phyloP scores from a whole-genome alignment of 2,797 vertebrate species.

The Synanceia verrucosa region DNA sequence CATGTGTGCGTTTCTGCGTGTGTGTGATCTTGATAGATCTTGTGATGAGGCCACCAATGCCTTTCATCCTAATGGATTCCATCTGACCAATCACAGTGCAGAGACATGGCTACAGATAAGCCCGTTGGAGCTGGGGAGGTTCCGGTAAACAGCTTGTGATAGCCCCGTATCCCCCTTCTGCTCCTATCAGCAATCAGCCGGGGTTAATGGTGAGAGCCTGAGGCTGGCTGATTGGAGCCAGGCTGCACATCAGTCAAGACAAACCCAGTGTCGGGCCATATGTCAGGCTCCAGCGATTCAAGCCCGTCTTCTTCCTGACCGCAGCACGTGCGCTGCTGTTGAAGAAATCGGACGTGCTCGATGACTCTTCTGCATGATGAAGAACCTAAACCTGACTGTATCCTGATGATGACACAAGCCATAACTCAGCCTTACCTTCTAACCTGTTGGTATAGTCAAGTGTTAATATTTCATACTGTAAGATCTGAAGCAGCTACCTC shows the following conservation, averaged over 20 bases:
- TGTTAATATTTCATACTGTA: slow-evolving; percentile 19
- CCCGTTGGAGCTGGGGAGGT: slow-evolving; percentile 60
- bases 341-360: slow-evolving; percentile 37
- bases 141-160: slow-evolving; percentile 70
- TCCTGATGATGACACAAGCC: slow-evolving; percentile 35
- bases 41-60: slow-evolving; percentile 72
- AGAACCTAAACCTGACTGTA: slow-evolving; percentile 34
- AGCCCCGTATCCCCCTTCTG: slow-evolving; percentile 46
- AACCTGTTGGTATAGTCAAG: slow-evolving; percentile 36
- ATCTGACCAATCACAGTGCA: slow-evolving; percentile 79
- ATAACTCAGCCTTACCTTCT: slow-evolving; percentile 47
- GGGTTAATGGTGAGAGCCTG: slow-evolving; percentile 72
- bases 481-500: slow-evolving; percentile 33
- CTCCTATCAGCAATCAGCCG: slow-evolving; percentile 79
- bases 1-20: slow-evolving; percentile 23
- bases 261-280: slow-evolving; percentile 40
- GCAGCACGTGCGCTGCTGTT: slow-evolving; percentile 41
- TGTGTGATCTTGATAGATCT: slow-evolving; percentile 69
- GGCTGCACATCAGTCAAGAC: slow-evolving; percentile 73
- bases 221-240: slow-evolving; percentile 77
- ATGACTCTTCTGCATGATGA: slow-evolving; percentile 37
- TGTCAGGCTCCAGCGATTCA: slow-evolving; percentile 51
- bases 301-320: slow-evolving; percentile 52
- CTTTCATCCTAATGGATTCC: slow-evolving; percentile 83
- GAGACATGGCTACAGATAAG: slow-evolving; percentile 75